Conservation (phyloP, 2,797 vertebrate genomes). For the Anolis apletophallus region DNA sequence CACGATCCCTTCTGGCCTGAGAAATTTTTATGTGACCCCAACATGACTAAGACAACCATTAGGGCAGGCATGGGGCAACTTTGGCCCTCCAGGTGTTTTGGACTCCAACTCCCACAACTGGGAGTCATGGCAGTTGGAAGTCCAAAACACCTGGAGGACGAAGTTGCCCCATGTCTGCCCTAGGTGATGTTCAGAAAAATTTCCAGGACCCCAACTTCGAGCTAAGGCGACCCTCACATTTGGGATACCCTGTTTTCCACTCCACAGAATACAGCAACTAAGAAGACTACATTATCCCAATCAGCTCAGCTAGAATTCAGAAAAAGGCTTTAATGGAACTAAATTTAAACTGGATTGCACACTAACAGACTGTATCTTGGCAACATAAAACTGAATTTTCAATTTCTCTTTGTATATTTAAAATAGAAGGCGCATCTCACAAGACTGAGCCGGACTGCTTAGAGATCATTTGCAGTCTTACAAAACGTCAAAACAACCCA, state of each 20-base stretch:
- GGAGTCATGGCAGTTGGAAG: too few relatives aligned
- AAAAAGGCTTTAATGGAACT: background rate
- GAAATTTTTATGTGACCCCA: too few relatives aligned
- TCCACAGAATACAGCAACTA: background rate
- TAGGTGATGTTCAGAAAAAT: too few relatives aligned
- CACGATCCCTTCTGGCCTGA: too few relatives aligned
- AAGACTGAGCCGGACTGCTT: background rate
- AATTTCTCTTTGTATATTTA: background rate
- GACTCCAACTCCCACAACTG: too few relatives aligned
- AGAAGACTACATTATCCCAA: background rate
- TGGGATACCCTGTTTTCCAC: background rate
- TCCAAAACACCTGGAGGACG: too few relatives aligned
- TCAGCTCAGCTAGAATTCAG: background rate
- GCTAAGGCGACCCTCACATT: background rate
- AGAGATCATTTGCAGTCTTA: background rate
- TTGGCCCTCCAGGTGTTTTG: too few relatives aligned
- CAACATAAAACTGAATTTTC: conserved; percentile 24
- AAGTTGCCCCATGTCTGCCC: too few relatives aligned
- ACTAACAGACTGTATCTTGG: background rate
- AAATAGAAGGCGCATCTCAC: conserved; percentile 11
- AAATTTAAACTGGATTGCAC: background rate
- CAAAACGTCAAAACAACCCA: background rate
- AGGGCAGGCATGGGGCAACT: too few relatives aligned
- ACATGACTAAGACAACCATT: too few relatives aligned
- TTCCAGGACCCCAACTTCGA: too few relatives aligned